These are phyloP conservation scores for Patagioenas fasciata DNA, from an alignment of 2,113 vertebrate species.

Conservation along the genomic window DNA sequence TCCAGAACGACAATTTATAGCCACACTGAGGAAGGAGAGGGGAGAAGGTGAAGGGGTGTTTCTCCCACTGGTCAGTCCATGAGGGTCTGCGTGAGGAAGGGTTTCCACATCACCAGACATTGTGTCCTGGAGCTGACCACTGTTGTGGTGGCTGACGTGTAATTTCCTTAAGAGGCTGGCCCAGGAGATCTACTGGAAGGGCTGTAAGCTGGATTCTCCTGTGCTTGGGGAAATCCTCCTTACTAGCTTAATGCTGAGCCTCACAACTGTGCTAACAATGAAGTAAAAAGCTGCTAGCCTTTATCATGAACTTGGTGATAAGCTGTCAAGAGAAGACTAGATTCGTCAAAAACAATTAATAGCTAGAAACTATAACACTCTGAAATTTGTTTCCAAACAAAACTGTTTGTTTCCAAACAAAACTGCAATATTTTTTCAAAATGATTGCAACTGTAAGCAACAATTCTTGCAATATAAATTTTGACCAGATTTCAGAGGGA, in stretches of 20 bases:
- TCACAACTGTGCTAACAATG: neutral
- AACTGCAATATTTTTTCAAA: neutral
- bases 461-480: neutral
- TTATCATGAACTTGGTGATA: neutral
- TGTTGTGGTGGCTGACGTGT: neutral
- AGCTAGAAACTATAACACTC: neutral
- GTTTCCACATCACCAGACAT: rapidly evolving
- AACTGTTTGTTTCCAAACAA: no score
- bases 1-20: neutral
- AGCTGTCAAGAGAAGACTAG: neutral
- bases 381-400: neutral
- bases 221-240: neutral
- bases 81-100: rapidly evolving
- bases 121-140: rapidly evolving
- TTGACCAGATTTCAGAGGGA: neutral
- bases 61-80: neutral
- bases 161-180: neutral
- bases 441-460: neutral
- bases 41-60: neutral
- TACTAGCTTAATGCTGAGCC: neutral
- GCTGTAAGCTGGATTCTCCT: neutral
- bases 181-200: neutral
- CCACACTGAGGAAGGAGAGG: rapidly evolving
- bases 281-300: neutral
- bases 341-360: neutral